Conservation (phyloP, 2,888 invertebrate species). For the Mallateleia sp. region DNA sequence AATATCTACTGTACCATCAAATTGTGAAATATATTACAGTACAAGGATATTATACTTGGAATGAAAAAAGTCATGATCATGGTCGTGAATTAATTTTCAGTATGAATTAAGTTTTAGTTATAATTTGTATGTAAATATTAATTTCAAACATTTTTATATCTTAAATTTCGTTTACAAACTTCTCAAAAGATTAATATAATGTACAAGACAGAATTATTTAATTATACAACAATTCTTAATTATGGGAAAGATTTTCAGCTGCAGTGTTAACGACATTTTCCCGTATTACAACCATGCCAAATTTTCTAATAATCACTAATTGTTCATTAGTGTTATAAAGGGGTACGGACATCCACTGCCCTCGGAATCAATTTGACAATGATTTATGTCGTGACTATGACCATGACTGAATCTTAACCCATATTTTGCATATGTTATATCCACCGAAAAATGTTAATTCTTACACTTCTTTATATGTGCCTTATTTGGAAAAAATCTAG, state of each 20-base stretch:
- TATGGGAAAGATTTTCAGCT: not conserved
- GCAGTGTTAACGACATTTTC: too few relatives aligned
- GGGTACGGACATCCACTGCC: not conserved
- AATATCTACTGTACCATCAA: too few relatives aligned
- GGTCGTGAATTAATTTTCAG: not conserved
- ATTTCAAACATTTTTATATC: not conserved
- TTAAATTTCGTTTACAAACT: too few relatives aligned
- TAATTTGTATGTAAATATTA: too few relatives aligned
- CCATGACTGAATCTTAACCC: constrained; percentile 7
- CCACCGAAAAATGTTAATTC: too few relatives aligned
- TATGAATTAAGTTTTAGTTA: too few relatives aligned
- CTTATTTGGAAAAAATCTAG: too few relatives aligned
- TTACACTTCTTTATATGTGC: too few relatives aligned
- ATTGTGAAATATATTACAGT: too few relatives aligned
- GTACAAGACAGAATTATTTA: not conserved
- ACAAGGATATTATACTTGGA: not conserved
- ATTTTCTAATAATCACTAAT: constrained; percentile 9
- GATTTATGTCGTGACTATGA: constrained; percentile 11
- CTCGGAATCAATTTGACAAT: constrained; percentile 13
- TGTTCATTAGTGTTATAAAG: not conserved
- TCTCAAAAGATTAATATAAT: too few relatives aligned
- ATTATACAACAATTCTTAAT: not conserved
- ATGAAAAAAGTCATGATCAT: not conserved
- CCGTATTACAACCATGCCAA: not conserved
- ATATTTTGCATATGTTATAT: not conserved